Conservation (phyloP, 2,888 invertebrate genomes). For the Drosophila engyochracea region DNA sequence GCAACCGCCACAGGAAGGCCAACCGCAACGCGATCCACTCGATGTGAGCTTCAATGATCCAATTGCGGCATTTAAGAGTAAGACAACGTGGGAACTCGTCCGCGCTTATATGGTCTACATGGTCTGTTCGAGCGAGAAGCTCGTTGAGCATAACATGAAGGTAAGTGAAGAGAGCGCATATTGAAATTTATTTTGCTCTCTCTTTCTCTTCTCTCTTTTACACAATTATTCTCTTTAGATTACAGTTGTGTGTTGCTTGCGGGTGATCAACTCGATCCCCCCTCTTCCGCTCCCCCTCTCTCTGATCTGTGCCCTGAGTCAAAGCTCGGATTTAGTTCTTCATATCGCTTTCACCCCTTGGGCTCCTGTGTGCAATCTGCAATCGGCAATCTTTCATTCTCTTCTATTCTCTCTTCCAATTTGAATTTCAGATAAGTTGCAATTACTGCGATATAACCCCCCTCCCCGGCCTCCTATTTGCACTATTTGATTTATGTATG, state of each 20-base stretch:
- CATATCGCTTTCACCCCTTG: not conserved
- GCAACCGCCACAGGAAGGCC: constrained; percentile 58
- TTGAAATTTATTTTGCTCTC: not conserved
- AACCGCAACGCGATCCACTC: constrained; percentile 88
- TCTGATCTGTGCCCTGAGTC: not conserved
- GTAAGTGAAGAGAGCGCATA: constrained; percentile 87
- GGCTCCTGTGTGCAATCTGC: not conserved
- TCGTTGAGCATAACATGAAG: constrained; percentile 97
- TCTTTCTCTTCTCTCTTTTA: not conserved
- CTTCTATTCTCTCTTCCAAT: not conserved
- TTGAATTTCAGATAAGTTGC: not conserved
- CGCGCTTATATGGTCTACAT: constrained; percentile 96
- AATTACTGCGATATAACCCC: not conserved
- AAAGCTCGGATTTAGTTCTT: not conserved
- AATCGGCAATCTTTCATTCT: not conserved
- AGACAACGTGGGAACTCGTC: constrained; percentile 95
- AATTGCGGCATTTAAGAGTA: constrained; percentile 96
- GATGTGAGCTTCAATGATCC: constrained; percentile 95
- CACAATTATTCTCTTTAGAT: constrained; percentile 1
- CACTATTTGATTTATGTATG: constrained; percentile 8
- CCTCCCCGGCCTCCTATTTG: not conserved
- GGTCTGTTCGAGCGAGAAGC: constrained; percentile 93
- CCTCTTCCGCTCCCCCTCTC: not conserved
- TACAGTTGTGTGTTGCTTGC: not conserved
- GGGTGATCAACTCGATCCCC: not conserved